phyloP scores from a whole-genome alignment of 1,140 invertebrate genomes.

The Helicoverpa armigera region DNA sequence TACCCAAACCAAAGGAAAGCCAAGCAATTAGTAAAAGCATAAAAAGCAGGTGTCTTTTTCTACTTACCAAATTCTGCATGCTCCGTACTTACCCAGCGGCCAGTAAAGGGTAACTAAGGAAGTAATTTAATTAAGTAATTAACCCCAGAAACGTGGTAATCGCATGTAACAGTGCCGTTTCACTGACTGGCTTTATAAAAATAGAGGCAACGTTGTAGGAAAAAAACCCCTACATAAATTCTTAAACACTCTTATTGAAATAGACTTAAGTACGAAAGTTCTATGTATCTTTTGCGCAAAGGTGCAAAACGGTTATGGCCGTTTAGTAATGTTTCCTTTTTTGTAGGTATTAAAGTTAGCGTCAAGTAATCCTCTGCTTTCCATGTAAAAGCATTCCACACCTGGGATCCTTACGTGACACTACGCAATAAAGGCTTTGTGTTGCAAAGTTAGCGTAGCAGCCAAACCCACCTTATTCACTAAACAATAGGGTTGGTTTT shows the following conservation, averaged over 20 bases:
- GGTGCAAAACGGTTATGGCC: constrained; percentile 30
- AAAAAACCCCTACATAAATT: constrained; percentile 1
- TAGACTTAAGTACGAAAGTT: constrained; percentile 15
- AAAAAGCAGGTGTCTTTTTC: constrained; percentile 12
- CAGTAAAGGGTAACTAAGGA: constrained; percentile 52
- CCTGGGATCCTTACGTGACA: constrained; percentile 75
- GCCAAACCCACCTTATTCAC: constrained; percentile 25
- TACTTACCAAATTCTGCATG: constrained; percentile 15
- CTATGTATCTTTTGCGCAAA: background rate
- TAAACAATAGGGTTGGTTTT: constrained; percentile 48
- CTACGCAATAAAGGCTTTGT: constrained; percentile 67
- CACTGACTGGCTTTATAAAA: constrained; percentile 59
- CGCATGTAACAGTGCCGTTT: constrained; percentile 66
- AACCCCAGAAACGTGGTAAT: constrained; percentile 64
- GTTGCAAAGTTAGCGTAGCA: constrained; percentile 52
- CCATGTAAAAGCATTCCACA: constrained; percentile 73
- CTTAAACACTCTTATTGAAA: constrained; percentile 13
- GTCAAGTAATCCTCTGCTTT: constrained; percentile 70
- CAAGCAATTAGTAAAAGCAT: constrained; percentile 44
- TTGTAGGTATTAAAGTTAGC: constrained; percentile 63
- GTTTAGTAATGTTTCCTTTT: constrained; percentile 62
- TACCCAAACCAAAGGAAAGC: constrained; percentile 28
- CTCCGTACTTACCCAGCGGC: background rate
- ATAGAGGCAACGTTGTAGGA: constrained; percentile 46
- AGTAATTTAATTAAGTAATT: constrained; percentile 73